phyloP scores from a whole-genome alignment of 1,140 invertebrate genomes.

The Solen grandis region DNA sequence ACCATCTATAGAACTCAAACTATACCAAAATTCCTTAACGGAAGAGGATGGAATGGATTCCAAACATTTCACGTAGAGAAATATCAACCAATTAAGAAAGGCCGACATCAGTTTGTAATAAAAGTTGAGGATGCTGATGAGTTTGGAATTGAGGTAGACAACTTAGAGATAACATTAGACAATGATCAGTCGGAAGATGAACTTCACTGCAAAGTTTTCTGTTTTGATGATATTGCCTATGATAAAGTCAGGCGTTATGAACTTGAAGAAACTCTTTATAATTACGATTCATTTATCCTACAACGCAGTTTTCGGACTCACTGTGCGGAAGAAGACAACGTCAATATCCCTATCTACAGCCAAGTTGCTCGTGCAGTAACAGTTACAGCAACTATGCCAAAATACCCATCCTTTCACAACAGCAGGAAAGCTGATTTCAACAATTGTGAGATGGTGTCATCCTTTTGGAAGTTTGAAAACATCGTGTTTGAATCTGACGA shows the following conservation, averaged over 20 bases:
- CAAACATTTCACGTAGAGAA: not conserved
- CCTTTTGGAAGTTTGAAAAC: conserved; percentile 20
- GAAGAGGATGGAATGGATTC: not conserved
- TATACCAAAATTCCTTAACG: not conserved
- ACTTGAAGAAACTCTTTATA: not conserved
- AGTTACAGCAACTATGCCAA: conserved; percentile 44
- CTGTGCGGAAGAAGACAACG: conserved; percentile 52
- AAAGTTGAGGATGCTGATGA: conserved; percentile 18
- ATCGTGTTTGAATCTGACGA: not conserved
- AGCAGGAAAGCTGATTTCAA: conserved; percentile 14
- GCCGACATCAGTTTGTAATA: not conserved
- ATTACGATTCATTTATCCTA: not conserved
- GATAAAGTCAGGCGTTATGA: conserved; percentile 27
- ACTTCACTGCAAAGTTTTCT: conserved; percentile 50
- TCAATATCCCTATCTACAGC: conserved; percentile 49
- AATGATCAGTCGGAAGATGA: conserved; percentile 36
- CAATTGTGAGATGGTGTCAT: not conserved
- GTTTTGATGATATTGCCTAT: conserved; percentile 34
- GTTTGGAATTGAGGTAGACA: conserved; percentile 1
- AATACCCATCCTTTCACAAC: conserved; percentile 58
- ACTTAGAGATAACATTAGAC: not conserved
- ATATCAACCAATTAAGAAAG: conserved; percentile 3
- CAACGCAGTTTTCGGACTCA: not conserved
- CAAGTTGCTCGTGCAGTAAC: conserved; percentile 20
- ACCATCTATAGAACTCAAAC: not conserved